Conservation (phyloP, 2,113 vertebrate genomes). For the Lepus timidus region DNA sequence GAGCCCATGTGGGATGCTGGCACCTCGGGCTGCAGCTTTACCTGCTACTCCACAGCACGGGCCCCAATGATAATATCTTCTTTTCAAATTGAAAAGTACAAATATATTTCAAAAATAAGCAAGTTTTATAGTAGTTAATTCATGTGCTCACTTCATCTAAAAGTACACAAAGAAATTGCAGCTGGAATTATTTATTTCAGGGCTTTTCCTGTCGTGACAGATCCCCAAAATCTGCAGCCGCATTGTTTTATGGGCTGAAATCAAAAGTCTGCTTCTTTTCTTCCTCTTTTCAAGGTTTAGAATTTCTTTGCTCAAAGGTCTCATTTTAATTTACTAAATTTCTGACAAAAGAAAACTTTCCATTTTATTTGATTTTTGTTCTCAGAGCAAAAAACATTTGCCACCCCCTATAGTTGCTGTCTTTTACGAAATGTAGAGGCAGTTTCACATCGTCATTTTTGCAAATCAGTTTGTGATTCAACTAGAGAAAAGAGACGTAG, state of each 20-base stretch:
- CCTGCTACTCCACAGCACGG: too few species aligned
- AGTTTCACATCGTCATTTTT: slow-evolving; percentile 18
- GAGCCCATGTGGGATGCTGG: too few species aligned
- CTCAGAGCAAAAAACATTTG: neutral
- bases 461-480: slow-evolving; percentile 22
- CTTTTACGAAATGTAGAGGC: neutral
- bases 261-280: neutral
- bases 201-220: neutral
- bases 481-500: neutral
- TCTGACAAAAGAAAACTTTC: neutral
- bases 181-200: slow-evolving; percentile 51
- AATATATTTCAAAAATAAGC: neutral
- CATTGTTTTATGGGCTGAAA: slow-evolving; percentile 51
- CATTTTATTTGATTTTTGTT: neutral
- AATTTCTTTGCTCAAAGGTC: neutral
- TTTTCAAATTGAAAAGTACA: neutral
- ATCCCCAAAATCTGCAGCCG: neutral
- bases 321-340: slow-evolving; percentile 34
- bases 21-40: too few species aligned
- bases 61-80: neutral
- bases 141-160: slow-evolving; percentile 3
- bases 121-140: slow-evolving; percentile 29
- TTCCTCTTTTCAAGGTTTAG: slow-evolving; percentile 58
- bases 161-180: neutral
- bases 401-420: neutral